Base-by-base conservation (phyloP, 2,113 vertebrate genomes). In the Coptodon rendalli region DNA sequence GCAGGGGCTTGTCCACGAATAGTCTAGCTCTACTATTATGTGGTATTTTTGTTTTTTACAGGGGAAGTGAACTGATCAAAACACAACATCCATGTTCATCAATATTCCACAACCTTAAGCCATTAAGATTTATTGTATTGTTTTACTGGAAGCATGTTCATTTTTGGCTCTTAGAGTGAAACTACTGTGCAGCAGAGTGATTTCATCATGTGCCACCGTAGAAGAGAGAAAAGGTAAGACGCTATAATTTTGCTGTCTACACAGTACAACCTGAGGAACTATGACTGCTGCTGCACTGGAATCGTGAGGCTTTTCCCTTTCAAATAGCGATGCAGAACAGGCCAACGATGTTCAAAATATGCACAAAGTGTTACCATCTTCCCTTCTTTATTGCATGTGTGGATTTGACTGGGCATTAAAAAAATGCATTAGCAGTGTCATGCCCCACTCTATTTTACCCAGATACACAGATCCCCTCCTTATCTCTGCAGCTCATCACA, bases 401-500 rank as follows among this genome's bases (percentile, higher is more conserved):
- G 27, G 61, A 85, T 85, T 52, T 83, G 38, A 85, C 1, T 19
- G 19, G 5, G 56, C n/a, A 40, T 63, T 40, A 2, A 1, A 27
- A 53, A 63, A 36, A 63, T 5, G n/a, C 38, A 38, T 53, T 7
- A 19, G 1, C 71, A 19, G 57, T 53, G 6, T 54, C 73, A 6
- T 52, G 52, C 17, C 40, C 12, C 17, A 40, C 31, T 59, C 11
- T 17, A 9, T 83, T 57, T 81, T 63, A 81, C 36, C 6, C 5
- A 53, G 71, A 36, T 52, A 81, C 57, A 89, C 13, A 16, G 79
- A 76, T 34, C 43, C 68, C 2, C 43, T 48, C 36, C 29, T 82
- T 61, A 89, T 89, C 89, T 76, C 89, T 73, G 85, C 22, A 4
- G 66, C 79, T 83, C 56, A 87, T 86, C 83, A 34, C 19, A 84